Evolutionary conservation across 2,888 invertebrate species (phyloP).

Genomic region (Drosophila buzzatii): DNA sequence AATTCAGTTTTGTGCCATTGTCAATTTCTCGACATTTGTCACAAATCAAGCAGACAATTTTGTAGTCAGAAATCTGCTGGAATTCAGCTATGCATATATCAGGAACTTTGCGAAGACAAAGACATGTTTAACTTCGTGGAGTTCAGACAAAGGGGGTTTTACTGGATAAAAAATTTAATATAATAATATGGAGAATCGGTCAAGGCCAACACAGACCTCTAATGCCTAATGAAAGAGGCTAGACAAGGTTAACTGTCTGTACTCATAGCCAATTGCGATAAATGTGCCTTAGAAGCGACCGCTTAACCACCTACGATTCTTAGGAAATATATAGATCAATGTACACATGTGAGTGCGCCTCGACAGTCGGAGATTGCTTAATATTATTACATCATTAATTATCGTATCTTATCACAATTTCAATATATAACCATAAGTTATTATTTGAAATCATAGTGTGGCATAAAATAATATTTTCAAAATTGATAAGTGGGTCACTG

Average conservation of each 20-base stretch:
- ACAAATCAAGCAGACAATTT: neutral
- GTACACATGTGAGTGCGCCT: conserved; percentile 41
- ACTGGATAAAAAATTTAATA: conserved; percentile 13
- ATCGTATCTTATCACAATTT: conserved; percentile 28
- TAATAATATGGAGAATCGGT: conserved; percentile 42
- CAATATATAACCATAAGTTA: conserved; percentile 12
- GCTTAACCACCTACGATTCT: conserved; percentile 23
- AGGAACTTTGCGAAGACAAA: conserved; percentile 36
- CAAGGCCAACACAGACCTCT: conserved; percentile 45
- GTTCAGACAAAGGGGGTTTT: conserved; percentile 7
- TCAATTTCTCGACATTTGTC: conserved; percentile 14
- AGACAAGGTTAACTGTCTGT: conserved; percentile 40
- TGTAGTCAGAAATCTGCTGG: conserved; percentile 3
- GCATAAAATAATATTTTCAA: conserved; percentile 14
- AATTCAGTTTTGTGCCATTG: conserved; percentile 14
- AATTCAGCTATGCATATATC: conserved; percentile 27
- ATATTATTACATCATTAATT: conserved; percentile 27
- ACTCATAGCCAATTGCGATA: conserved; percentile 43
- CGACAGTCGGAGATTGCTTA: conserved; percentile 26
- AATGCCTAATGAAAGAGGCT: conserved; percentile 6
- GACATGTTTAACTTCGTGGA: conserved; percentile 1
- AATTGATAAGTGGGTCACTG: conserved; percentile 13
- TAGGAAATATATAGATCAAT: conserved; percentile 7
- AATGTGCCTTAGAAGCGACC: conserved; percentile 17
- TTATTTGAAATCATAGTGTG: conserved; percentile 11